phyloP scores from a whole-genome alignment of 2,888 invertebrate genomes.

The Octodonta nipae region DNA sequence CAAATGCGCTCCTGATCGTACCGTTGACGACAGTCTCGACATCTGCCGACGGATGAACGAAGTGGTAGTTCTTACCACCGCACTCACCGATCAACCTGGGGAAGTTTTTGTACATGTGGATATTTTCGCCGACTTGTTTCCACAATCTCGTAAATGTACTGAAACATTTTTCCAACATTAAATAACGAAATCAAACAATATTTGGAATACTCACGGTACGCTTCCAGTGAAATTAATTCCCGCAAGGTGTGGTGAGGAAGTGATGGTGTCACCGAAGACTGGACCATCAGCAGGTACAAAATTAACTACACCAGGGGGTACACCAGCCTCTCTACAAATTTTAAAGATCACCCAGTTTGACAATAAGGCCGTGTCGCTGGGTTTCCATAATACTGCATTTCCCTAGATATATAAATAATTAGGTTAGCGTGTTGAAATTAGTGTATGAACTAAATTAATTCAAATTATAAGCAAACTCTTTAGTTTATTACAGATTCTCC shows the following conservation, averaged over 20 bases:
- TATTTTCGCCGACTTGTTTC: conserved; percentile 82
- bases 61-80: conserved; percentile 98
- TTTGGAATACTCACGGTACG: conserved; percentile 66
- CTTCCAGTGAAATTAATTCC: conserved; percentile 98
- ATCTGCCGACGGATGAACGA: conserved; percentile 86
- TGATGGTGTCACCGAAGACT: conserved; percentile 83
- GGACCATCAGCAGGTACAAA: conserved; percentile 95
- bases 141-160: conserved; percentile 86
- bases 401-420: conserved; percentile 47
- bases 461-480: conserved; percentile 4
- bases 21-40: conserved; percentile 64
- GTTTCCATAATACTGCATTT: conserved; percentile 95
- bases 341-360: conserved; percentile 91
- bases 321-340: conserved; percentile 87
- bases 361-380: conserved; percentile 89
- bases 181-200: no score
- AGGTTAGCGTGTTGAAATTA: no score
- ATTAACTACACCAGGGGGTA: conserved; percentile 93
- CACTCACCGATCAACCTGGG: conserved; percentile 92
- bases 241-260: conserved; percentile 69
- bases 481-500: no score
- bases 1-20: conserved; percentile 85
- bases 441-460: no score
- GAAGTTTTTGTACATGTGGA: conserved; percentile 72
- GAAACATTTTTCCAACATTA: conserved; percentile 19